Base-by-base conservation (phyloP, 2,113 vertebrate species). In the Lepus americanus region DNA sequence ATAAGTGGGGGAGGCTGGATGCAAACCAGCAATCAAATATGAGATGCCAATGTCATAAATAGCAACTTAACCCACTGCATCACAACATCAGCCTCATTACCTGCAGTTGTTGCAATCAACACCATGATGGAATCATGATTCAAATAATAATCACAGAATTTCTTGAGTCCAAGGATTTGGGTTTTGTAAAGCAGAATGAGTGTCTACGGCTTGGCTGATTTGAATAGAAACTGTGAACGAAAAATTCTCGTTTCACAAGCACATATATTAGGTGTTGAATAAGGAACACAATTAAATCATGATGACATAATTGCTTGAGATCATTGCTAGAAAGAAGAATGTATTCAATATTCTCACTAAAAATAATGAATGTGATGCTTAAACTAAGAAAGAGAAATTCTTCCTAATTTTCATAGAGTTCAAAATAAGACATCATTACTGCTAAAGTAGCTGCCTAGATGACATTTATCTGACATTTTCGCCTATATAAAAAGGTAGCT, bases 391-490 rank as follows among this genome's bases (percentile, higher is more conserved):
- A 81, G 20, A 91, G 19, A 92, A n/a, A 27, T n/a, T 76, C 7
- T 95, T 78, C 93, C 70, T 25, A 74, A 95, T 83, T 90, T 61
- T 90, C 13, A 33, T 51, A 87, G 29, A 78, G 14, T 86, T 93
- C n/a, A 89, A 92, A 95, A 78, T 44, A 96, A 82, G 23, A 53
- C 13, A 89, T 49, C 6, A 44, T 81, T 84, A 92, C 16, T 94
- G 27, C 8, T 72, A 74, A 93, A 11, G 27, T 13, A 85, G 27
- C 39, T 74, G 55, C 66, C n/a, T 76, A 92, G 95, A 76, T 96
- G 72, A 49, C 94, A 93, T 91, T 97, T 92, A 87, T 87, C 51
- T 95, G 92, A 93, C 84, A 96, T 95, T 96, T 92, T 97, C 31
- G 92, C 76, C 55, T 92, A 22, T 76, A 63, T 72, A 36, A 23